These are phyloP conservation scores for Stenopsyche tienmushanensis DNA, from an alignment of 1,140 invertebrate species.

Conservation along the genomic window DNA sequence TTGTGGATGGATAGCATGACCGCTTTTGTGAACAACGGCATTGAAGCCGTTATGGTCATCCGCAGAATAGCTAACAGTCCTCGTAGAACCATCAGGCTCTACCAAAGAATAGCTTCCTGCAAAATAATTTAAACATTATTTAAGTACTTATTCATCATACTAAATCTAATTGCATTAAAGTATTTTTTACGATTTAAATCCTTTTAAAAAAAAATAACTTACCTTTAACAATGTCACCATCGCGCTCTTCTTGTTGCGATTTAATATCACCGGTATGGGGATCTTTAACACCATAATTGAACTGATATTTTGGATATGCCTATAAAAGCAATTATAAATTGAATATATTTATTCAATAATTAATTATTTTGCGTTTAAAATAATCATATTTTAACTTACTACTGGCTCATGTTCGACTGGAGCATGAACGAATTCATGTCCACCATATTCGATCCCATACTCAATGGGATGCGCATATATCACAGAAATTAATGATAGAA, in stretches of 20 bases:
- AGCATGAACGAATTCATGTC: constrained; percentile 7
- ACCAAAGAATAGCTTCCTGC: constrained; percentile 57
- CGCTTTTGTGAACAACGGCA: constrained; percentile 43
- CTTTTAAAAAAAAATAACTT: constrained; percentile 21
- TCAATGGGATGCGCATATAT: constrained; percentile 1
- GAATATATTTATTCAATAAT: neutral
- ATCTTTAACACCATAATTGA: constrained; percentile 58
- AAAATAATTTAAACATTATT: constrained; percentile 44
- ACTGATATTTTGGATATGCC: constrained; percentile 56
- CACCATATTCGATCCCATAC: constrained; percentile 12
- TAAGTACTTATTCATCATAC: constrained; percentile 42
- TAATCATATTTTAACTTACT: constrained; percentile 15
- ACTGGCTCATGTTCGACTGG: constrained; percentile 21
- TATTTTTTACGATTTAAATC: neutral
- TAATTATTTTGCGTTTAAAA: neutral
- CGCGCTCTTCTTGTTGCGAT: constrained; percentile 56
- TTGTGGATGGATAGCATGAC: constrained; percentile 42
- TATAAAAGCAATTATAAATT: constrained; percentile 35
- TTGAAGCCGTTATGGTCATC: constrained; percentile 57
- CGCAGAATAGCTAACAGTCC: constrained; percentile 59
- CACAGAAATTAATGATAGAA: neutral
- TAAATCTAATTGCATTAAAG: neutral
- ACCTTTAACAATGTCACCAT: constrained; percentile 61
- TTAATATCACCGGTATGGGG: constrained; percentile 58
- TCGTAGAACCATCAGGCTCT: constrained; percentile 58